These are phyloP conservation scores for Gallinago undulata DNA, from an alignment of 2,113 vertebrate species.

Conservation along the genomic window DNA sequence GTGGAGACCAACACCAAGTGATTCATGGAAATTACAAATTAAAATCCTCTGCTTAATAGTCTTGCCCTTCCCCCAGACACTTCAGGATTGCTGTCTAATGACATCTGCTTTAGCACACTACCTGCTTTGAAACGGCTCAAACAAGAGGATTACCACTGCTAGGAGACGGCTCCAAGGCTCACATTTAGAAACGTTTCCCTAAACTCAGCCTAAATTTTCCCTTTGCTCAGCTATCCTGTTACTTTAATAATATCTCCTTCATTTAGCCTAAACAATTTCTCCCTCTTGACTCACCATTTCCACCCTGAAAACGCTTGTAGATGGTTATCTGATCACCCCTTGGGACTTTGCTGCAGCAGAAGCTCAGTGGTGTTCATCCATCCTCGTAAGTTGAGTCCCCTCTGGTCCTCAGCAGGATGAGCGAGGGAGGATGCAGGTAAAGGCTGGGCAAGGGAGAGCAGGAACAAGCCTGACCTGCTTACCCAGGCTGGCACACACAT, in stretches of 20 bases:
- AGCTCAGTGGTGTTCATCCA: not conserved
- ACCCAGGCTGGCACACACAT: slow-evolving; percentile 29
- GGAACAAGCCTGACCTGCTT: slow-evolving; percentile 22
- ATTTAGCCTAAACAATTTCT: slow-evolving; percentile 23
- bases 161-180: not conserved
- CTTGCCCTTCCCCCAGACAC: not conserved
- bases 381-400: not conserved
- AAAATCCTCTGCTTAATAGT: slow-evolving; percentile 23
- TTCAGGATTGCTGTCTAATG: not conserved
- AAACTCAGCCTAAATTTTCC: slow-evolving; percentile 34
- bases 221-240: slow-evolving; percentile 7
- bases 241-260: slow-evolving; percentile 2
- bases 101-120: not conserved
- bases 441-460: not conserved
- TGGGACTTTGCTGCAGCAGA: not conserved
- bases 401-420: not conserved
- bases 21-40: slow-evolving; percentile 42
- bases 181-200: not conserved
- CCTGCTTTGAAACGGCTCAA: not conserved
- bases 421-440: not conserved
- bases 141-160: not conserved
- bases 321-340: slow-evolving; percentile 14
- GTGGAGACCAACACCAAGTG: not conserved
- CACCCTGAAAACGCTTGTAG: not conserved
- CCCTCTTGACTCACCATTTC: not conserved